Conservation (phyloP, 2,888 invertebrate species). For the Gortyna flavago region DNA sequence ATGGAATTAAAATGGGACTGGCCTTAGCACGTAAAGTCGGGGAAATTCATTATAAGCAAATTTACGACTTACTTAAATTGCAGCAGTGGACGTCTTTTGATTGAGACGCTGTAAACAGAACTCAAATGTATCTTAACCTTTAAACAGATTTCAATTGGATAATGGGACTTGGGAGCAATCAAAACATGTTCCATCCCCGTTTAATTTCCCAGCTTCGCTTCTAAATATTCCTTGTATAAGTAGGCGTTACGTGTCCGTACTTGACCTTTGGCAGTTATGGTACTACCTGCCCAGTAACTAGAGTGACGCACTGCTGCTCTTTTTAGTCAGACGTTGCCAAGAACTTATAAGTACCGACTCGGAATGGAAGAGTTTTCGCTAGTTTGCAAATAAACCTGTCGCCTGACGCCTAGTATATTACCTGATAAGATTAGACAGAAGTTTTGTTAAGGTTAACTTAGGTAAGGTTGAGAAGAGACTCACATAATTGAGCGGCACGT, state of each 20-base stretch:
- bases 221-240: conserved; percentile 8
- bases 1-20: conserved; percentile 9
- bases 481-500: neutral
- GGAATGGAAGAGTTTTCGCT: neutral
- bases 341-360: conserved; percentile 18
- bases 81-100: neutral
- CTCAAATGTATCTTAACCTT: neutral
- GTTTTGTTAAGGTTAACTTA: neutral
- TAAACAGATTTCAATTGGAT: too few species aligned
- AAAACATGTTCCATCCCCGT: neutral
- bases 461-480: neutral
- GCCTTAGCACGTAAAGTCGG: neutral
- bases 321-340: conserved; percentile 33
- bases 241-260: neutral
- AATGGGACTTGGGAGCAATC: neutral
- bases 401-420: neutral
- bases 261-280: conserved; percentile 36
- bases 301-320: conserved; percentile 14
- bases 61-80: too few species aligned
- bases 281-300: neutral
- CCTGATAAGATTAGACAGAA: neutral
- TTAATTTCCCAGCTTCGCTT: neutral
- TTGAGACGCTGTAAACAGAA: neutral
- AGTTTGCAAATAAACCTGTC: neutral
- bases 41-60: too few species aligned